Evolutionary conservation across 2,113 vertebrate genomes (phyloP), one percentile per base, ranked within the genome.

Genomic region (Pachyramphus minor): DNA sequence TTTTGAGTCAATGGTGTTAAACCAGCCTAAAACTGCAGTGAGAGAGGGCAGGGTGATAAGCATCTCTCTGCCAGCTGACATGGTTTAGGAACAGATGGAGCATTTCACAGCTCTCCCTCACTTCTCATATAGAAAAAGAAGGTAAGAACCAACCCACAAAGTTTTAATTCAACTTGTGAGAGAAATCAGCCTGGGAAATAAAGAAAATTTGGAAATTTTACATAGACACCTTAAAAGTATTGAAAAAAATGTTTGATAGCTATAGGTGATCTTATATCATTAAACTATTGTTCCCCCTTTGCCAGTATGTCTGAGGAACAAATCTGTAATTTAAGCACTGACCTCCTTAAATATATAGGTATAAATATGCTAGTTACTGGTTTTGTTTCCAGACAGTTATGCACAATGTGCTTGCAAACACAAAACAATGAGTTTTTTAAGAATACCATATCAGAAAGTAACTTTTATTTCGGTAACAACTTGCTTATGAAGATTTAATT

Each of bases 41-140:
- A 49, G 88, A 84, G 83, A 96, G 96, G 92, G 93, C 93, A 95
- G 86, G 85, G 86, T 89, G 93, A 89, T 82, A 90, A 93, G 73
- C 85, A 94, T 72, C 85, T 80, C 81, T 81, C 5, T 92, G 76
- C 83, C 93, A 96, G 93, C 92, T 97, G 95, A 96, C 94, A 94
- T 0, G 15, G 42, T 90, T 94, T 72, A 74, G 2, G 9, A 97
- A 90, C 95, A 97, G 96, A 96, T 94, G 95, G 96, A 49, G 69
- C 68, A 87, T 93, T 96, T 96, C 91, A 92, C 86, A 89, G 78
- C 73, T 93, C 95, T 94, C 88, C 92, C 68, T 95, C 92, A 93
- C 49, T 96, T 93, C 72, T 95, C 66, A n/a, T 75, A 74, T 53
- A 92, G 81, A 88, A 84, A 91, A 92, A 95, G 72, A 95, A 96